phyloP scores from a whole-genome alignment of 1,140 invertebrate species.

The Lineus longissimus region DNA sequence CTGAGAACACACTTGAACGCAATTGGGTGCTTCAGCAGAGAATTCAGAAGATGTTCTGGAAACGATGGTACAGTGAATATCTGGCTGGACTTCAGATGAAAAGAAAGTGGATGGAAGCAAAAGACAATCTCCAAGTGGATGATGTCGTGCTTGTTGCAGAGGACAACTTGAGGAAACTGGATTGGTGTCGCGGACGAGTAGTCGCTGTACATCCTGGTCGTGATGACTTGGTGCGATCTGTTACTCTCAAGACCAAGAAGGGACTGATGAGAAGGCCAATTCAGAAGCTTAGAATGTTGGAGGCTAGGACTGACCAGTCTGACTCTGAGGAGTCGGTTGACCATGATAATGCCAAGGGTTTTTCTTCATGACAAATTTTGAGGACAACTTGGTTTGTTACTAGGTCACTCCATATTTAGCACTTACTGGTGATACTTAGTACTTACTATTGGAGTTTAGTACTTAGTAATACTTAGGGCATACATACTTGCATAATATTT shows the following conservation, averaged over 20 bases:
- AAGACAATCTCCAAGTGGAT: conserved; percentile 11
- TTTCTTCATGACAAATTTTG: not conserved
- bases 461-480: too few relatives aligned
- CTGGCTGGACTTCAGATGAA: not conserved
- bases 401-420: not conserved
- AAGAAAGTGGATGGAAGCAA: conserved; percentile 12
- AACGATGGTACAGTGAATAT: not conserved
- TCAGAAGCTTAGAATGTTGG: conserved; percentile 21
- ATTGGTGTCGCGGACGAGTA: conserved; percentile 3
- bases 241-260: conserved; percentile 1
- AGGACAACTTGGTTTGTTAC: not conserved
- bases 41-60: not conserved
- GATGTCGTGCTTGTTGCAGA: conserved; percentile 14
- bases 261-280: conserved; percentile 8
- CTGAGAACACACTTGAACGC: not conserved
- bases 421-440: too few relatives aligned
- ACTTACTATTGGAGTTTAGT: too few relatives aligned
- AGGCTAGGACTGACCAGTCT: conserved; percentile 11
- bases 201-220: conserved; percentile 12
- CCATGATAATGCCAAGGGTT: not conserved
- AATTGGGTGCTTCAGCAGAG: not conserved
- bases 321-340: not conserved
- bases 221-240: not conserved
- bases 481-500: not conserved
- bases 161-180: conserved; percentile 7